Evolutionary conservation across 1,140 invertebrate species (phyloP).

Genomic region (Nasonia giraulti): DNA sequence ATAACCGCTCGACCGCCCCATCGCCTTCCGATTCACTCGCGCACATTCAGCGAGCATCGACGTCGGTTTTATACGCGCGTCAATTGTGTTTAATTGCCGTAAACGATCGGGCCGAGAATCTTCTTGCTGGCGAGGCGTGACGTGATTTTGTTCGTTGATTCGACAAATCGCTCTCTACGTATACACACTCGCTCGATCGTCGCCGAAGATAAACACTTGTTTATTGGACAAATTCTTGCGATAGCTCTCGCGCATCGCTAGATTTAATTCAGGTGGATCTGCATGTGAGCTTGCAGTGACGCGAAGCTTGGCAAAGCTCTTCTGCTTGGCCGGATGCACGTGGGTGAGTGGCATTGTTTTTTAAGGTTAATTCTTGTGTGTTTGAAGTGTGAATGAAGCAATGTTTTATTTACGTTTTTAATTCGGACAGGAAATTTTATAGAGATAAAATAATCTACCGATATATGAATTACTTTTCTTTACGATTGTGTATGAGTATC

Average conservation of each 20-base stretch:
- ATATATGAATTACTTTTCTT: too few relatives aligned
- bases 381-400: too few relatives aligned
- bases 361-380: too few relatives aligned
- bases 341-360: too few relatives aligned
- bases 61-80: slow-evolving; percentile 54
- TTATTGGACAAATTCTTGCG: neutral
- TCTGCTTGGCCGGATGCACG: too few relatives aligned
- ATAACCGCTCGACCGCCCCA: neutral
- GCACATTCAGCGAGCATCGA: neutral
- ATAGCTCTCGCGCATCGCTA: neutral
- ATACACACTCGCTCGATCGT: neutral
- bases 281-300: too few relatives aligned
- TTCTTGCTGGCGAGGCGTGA: neutral
- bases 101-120: neutral
- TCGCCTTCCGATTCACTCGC: neutral
- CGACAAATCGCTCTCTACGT: neutral
- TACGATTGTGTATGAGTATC: too few relatives aligned
- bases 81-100: slow-evolving; percentile 63
- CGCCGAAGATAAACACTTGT: neutral
- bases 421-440: too few relatives aligned
- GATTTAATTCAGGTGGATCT: too few relatives aligned
- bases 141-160: neutral
- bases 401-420: too few relatives aligned
- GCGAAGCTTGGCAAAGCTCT: too few relatives aligned
- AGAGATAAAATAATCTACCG: too few relatives aligned